Percentiles rank a stretch among this genome's conserved stretches.
These are phyloP conservation scores for Caerostris darwini DNA, from an alignment of 1,140 invertebrate genomes.

Conservation along the genomic window DNA sequence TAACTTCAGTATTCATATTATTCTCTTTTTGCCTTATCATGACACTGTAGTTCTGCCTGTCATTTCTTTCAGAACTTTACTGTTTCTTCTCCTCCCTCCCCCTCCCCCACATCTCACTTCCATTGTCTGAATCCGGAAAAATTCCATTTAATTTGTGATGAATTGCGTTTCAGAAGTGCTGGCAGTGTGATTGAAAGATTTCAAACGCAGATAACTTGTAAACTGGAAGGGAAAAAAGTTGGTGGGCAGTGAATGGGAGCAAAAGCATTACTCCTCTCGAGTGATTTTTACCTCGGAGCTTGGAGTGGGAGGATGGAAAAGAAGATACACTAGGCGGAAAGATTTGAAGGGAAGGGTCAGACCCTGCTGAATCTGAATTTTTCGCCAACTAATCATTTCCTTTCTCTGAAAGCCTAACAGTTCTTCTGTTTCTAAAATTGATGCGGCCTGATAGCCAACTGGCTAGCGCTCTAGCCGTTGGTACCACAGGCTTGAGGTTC, in stretches of 20 bases:
- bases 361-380: too few relatives aligned
- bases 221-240: neutral
- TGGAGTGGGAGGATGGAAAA: neutral
- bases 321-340: constrained; percentile 6
- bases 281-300: neutral
- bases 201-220: neutral
- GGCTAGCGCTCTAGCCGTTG: too few relatives aligned
- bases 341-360: neutral
- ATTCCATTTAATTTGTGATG: neutral
- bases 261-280: neutral
- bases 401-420: neutral
- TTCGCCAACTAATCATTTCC: constrained; percentile 22
- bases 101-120: neutral
- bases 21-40: neutral
- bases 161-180: neutral
- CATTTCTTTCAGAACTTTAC: neutral
- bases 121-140: constrained; percentile 4
- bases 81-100: neutral
- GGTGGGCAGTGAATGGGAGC: neutral
- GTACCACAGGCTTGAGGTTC: too few relatives aligned
- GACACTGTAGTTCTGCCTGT: neutral
- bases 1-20: neutral
- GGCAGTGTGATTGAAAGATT: neutral
- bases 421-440: neutral
- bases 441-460: neutral